Base-by-base conservation (phyloP, 2,888 invertebrate genomes). In the Rhaphigaster nebulosa region DNA sequence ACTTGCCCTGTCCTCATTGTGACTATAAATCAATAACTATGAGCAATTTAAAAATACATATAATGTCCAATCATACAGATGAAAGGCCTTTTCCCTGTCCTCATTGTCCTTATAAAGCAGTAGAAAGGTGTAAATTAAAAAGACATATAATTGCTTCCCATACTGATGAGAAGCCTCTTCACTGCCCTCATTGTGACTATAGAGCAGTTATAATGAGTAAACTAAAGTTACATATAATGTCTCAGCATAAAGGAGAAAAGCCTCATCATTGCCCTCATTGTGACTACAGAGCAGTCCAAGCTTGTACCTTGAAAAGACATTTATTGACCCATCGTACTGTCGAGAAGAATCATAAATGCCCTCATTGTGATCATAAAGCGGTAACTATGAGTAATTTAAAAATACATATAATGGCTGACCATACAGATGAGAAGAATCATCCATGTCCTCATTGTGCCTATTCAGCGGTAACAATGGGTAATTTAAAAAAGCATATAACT, bases 61-160 rank as follows among this genome's bases (percentile, higher is more conserved):
- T 76, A 20, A 76, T 76, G 34, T 38, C 70, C 34, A 76, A 12
- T 38, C 70, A 76, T 38, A 76, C 70, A 20, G 70, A 76, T 76
- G 70, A 76, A 38, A 76, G 38, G 23, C 87, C 87, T 50, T 45
- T 45, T 52, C 29, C 50, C 29, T 87, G 87, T 34, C 87, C 87
- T 34, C 87, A 52, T 52, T 87, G 87, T 12, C 13, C 87, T 50
- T 87, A 87, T 87, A 52, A 50, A 52, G 87, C 87, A 50, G 52
- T 50, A 0, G 50, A 87, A 52, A 87, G 34, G 50, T 87, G 87
- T 52, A 87, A 87, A 29, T 87, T 87, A 52, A 87, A 20, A 87
- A 52, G 50, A 8, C 87, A 87, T 50, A 87, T 87, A 52, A 87
- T 52, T 6, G 50, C 45, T 52, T 52, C 20, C 10, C 87, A 87